Percentiles rank a stretch among this genome's conserved stretches.
These are phyloP conservation scores for Tetragnatha montana DNA, from an alignment of 2,888 invertebrate genomes.

Conservation along the genomic window DNA sequence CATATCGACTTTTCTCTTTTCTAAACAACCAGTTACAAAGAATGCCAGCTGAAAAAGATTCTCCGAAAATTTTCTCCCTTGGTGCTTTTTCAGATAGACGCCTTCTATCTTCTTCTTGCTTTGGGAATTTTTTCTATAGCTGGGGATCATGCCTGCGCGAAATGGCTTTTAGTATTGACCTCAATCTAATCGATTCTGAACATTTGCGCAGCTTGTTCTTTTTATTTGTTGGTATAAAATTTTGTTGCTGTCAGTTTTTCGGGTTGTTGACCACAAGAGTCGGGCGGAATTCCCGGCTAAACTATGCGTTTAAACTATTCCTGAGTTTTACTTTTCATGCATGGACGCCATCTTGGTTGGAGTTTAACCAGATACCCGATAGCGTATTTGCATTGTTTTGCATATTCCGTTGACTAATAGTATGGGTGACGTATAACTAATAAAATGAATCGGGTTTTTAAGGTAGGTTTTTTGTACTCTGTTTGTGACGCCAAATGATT, in stretches of 20 bases:
- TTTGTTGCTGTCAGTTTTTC: neutral
- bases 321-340: neutral
- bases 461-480: too few species aligned
- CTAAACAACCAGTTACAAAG: neutral
- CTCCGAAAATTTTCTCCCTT: neutral
- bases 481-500: too few species aligned
- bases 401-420: too few species aligned
- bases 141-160: slow-evolving; percentile 2
- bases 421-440: too few species aligned
- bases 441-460: too few species aligned
- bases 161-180: neutral
- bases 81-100: neutral
- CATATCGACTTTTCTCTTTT: neutral
- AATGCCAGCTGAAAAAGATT: neutral
- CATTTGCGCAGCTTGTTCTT: slow-evolving; percentile 1
- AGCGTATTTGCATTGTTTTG: too few species aligned
- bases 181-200: slow-evolving; percentile 18
- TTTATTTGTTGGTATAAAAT: neutral
- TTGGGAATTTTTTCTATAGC: neutral
- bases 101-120: neutral
- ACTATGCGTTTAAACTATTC: neutral
- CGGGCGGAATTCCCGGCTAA: neutral
- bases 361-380: too few species aligned
- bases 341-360: neutral
- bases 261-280: slow-evolving; percentile 5